Percentiles rank a stretch among this genome's conserved stretches.
These are phyloP conservation scores for Thyatira batis DNA, from an alignment of 2,888 invertebrate genomes.

Conservation along the genomic window DNA sequence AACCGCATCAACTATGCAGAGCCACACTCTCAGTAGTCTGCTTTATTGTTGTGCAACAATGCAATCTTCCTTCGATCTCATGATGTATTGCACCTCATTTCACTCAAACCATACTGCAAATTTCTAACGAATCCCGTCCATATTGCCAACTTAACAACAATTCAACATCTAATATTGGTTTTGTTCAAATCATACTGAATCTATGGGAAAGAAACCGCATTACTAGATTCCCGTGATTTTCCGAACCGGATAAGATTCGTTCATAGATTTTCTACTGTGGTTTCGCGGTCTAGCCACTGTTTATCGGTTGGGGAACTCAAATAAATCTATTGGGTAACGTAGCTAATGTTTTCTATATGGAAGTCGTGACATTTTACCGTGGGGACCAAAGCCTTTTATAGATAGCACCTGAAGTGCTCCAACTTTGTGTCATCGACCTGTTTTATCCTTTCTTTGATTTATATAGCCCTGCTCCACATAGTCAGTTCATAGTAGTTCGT, in stretches of 20 bases:
- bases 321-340: conserved; percentile 72
- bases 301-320: conserved; percentile 70
- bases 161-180: conserved; percentile 73
- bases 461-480: not conserved
- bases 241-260: conserved; percentile 69
- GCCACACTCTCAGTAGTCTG: conserved; percentile 57
- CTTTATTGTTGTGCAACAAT: conserved; percentile 70
- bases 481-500: not conserved
- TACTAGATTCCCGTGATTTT: conserved; percentile 70
- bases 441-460: conserved; percentile 28
- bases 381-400: conserved; percentile 52
- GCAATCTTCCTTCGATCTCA: conserved; percentile 71
- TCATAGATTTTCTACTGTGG: conserved; percentile 72
- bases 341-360: conserved; percentile 63
- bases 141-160: conserved; percentile 64
- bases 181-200: conserved; percentile 70
- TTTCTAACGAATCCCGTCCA: conserved; percentile 49
- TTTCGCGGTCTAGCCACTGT: conserved; percentile 73
- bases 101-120: conserved; percentile 55
- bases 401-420: conserved; percentile 51
- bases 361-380: conserved; percentile 69
- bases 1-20: conserved; percentile 69
- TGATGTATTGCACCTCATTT: conserved; percentile 74
- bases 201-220: conserved; percentile 76
- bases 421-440: conserved; percentile 49